Conservation (phyloP, 2,797 vertebrate genomes). For the Aratinga solstitialis region DNA sequence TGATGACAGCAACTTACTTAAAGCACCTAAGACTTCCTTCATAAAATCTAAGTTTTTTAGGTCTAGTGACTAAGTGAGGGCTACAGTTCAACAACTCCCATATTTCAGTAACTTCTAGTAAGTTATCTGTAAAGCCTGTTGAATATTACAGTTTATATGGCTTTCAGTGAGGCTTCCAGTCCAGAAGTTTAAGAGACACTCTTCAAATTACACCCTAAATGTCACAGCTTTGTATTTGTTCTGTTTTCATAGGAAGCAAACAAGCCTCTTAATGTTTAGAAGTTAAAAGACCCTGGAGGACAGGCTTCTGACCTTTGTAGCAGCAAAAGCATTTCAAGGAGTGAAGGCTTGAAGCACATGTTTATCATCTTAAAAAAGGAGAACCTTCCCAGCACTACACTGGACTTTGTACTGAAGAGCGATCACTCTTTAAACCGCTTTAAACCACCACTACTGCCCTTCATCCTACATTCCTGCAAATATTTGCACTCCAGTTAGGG, state of each 20-base stretch:
- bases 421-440: not conserved
- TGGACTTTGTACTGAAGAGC: not conserved
- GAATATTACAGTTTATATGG: not conserved
- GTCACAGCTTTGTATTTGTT: not conserved
- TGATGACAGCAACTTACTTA: not conserved
- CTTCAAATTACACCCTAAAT: not conserved
- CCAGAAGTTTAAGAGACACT: not conserved
- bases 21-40: not conserved
- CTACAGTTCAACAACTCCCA: not conserved
- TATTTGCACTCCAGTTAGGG: rapidly evolving
- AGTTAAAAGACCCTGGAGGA: not conserved
- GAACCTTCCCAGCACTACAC: not conserved
- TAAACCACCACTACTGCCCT: not conserved
- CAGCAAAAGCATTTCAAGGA: not conserved
- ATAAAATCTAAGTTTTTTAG: not conserved
- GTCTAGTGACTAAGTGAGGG: not conserved
- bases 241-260: not conserved
- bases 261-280: not conserved
- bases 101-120: not conserved
- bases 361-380: not conserved
- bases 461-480: not conserved
- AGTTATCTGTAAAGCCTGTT: not conserved
- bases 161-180: not conserved
- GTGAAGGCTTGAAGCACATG: not conserved
- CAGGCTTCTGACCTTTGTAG: not conserved